Evolutionary conservation across 1,140 invertebrate genomes (phyloP).

Genomic region (honey bee (Apis mellifera)): Amel_HAv3.1 CM009931.2:18501001-18501500

Average conservation of each 20-base stretch:
- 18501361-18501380: conserved; percentile 31
- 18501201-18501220: no score
- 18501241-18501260: background rate
- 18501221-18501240: background rate
- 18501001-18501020: background rate
- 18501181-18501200: conserved; percentile 4
- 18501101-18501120: background rate
- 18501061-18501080: background rate
- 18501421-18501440: conserved; percentile 48
- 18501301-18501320: background rate
- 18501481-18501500: background rate
- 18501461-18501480: background rate
- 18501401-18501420: conserved; percentile 35
- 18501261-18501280: background rate
- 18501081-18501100: background rate
- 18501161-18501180: background rate
- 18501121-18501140: background rate
- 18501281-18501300: background rate
- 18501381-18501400: conserved; percentile 41
- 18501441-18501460: conserved; percentile 41
- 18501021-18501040: background rate
- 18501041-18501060: conserved; percentile 9
- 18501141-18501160: background rate
- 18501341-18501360: conserved; percentile 13
- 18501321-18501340: background rate